Evolutionary conservation across 2,888 invertebrate species (phyloP).

Genomic region (Diarsia mendica): DNA sequence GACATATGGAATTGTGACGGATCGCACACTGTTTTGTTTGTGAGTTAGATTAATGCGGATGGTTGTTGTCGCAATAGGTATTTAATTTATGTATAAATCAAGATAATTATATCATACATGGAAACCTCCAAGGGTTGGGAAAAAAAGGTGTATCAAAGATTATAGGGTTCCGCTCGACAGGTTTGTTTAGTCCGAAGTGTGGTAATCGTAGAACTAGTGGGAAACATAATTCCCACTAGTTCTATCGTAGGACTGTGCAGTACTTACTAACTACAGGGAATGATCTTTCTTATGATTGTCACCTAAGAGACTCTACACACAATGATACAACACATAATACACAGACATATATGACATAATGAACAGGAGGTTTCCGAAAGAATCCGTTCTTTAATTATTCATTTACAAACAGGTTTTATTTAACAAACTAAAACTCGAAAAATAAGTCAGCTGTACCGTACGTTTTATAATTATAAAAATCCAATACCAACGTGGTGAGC

Average conservation of each 20-base stretch:
- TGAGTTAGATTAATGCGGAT: conserved; percentile 40
- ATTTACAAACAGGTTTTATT: no score
- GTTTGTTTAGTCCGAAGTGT: no score
- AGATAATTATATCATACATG: background rate
- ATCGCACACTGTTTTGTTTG: conserved; percentile 27
- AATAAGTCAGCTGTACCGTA: background rate
- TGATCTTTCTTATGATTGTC: no score
- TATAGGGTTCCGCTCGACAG: background rate
- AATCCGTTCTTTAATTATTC: no score
- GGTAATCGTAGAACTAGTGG: no score
- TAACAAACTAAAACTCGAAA: background rate
- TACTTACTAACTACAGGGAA: no score
- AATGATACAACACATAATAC: no score
- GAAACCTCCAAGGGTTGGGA: background rate
- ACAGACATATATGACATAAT: no score
- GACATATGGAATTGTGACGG: conserved; percentile 46
- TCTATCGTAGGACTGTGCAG: no score
- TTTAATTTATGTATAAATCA: background rate
- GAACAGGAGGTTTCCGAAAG: no score
- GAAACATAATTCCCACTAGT: no score
- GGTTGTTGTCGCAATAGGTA: background rate
- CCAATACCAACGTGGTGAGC: background rate
- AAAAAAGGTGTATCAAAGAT: background rate
- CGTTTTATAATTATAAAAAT: background rate
- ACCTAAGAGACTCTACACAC: no score